phyloP scores from a whole-genome alignment of 2,888 invertebrate species.

The Zonitis immaculata region DNA sequence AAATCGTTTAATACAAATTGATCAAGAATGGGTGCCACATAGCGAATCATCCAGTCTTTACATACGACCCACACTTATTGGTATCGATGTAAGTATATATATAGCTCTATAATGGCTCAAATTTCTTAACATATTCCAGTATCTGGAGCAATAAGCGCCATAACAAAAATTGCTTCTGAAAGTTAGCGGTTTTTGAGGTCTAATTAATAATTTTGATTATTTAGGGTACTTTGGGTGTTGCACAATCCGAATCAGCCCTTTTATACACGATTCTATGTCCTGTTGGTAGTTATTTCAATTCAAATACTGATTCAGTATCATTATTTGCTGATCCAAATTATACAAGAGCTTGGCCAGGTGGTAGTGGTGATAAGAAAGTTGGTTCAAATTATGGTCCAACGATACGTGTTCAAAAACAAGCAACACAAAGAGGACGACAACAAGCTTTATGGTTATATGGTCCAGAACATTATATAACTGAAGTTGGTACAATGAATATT shows the following conservation, averaged over 20 bases:
- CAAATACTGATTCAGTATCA: conserved; percentile 62
- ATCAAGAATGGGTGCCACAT: conserved; percentile 97
- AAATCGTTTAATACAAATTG: conserved; percentile 78
- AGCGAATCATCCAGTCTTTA: conserved; percentile 87
- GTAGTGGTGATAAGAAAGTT: conserved; percentile 91
- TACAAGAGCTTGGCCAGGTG: conserved; percentile 86
- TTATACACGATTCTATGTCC: conserved; percentile 81
- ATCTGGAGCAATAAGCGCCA: too few relatives aligned
- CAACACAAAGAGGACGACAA: conserved; percentile 71
- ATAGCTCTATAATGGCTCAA: too few relatives aligned
- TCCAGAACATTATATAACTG: conserved; percentile 87
- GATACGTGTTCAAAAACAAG: conserved; percentile 76
- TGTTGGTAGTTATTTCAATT: conserved; percentile 87
- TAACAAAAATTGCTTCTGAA: too few relatives aligned
- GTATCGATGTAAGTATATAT: conserved; percentile 93
- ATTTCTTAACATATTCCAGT: too few relatives aligned
- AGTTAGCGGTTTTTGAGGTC: too few relatives aligned
- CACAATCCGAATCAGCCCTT: conserved; percentile 79
- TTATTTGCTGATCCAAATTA: conserved; percentile 89
- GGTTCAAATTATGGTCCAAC: conserved; percentile 92
- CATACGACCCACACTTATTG: conserved; percentile 93
- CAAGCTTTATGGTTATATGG: conserved; percentile 97
- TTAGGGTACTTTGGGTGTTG: conserved; percentile 90
- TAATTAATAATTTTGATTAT: too few relatives aligned
- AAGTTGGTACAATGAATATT: conserved; percentile 98